phyloP scores from a whole-genome alignment of 2,797 vertebrate genomes.

The Nyctibius grandis region DNA sequence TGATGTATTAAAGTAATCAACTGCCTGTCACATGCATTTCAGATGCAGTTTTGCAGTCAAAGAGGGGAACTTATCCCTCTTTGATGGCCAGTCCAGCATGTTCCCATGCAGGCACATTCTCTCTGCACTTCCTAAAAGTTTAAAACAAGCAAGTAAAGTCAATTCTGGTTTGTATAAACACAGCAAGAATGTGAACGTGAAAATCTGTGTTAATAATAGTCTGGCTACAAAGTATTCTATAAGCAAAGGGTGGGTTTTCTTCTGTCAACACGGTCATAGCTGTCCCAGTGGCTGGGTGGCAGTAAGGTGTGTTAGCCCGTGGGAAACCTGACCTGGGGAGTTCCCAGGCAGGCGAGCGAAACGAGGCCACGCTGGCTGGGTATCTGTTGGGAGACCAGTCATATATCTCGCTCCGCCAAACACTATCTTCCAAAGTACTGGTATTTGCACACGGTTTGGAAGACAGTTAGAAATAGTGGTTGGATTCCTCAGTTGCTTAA shows the following conservation, averaged over 20 bases:
- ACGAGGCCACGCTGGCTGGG: neutral
- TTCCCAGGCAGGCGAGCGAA: conserved; percentile 24
- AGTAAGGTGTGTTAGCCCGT: conserved; percentile 25
- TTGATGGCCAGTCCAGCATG: neutral
- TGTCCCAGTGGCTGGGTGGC: conserved; percentile 8
- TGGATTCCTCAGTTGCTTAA: neutral
- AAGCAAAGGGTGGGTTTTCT: neutral
- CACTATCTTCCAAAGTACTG: neutral
- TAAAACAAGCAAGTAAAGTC: neutral
- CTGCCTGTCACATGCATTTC: neutral
- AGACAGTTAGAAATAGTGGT: neutral
- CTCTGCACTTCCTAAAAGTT: neutral
- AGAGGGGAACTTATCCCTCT: neutral
- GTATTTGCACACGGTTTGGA: neutral
- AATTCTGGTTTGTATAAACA: neutral
- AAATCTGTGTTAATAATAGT: neutral
- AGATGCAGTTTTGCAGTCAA: neutral
- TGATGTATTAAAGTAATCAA: neutral
- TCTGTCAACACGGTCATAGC: neutral
- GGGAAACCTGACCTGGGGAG: conserved; percentile 34
- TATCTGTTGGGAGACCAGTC: neutral
- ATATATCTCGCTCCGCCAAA: neutral
- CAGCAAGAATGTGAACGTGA: neutral
- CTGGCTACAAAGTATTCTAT: neutral
- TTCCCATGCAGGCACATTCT: neutral